phyloP scores from a whole-genome alignment of 2,888 invertebrate genomes.

The Steinernema carpocapsae region DNA sequence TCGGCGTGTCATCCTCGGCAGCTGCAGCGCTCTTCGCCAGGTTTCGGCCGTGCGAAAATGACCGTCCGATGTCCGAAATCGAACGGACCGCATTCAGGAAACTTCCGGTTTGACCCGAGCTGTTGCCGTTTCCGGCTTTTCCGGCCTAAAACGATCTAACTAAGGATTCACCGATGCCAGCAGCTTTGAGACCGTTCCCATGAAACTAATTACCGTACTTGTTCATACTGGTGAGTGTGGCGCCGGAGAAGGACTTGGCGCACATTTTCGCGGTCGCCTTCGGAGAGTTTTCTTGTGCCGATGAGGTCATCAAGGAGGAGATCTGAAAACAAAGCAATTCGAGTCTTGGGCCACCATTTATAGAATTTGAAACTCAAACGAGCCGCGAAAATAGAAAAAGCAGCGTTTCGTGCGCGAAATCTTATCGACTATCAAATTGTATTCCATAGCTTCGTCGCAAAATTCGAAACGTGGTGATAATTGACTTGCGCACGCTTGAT shows the following conservation, averaged over 20 bases:
- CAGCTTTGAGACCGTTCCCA: not conserved
- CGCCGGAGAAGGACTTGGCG: constrained; percentile 84
- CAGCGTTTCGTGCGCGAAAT: too few species aligned
- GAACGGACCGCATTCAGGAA: constrained; percentile 88
- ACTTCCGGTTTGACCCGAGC: constrained; percentile 75
- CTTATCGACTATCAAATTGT: too few species aligned
- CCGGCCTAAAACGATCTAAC: constrained; percentile 37
- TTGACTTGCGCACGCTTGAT: too few species aligned
- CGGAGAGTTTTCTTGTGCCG: constrained; percentile 78
- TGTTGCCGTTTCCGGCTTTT: constrained; percentile 53
- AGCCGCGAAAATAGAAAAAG: too few species aligned
- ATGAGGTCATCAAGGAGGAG: constrained; percentile 63
- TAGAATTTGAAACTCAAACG: too few species aligned
- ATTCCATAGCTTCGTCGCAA: too few species aligned
- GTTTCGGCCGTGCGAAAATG: constrained; percentile 91
- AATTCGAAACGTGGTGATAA: too few species aligned
- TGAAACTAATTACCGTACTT: constrained; percentile 53
- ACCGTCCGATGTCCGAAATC: constrained; percentile 86
- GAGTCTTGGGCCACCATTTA: too few species aligned
- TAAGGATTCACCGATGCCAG: too few species aligned
- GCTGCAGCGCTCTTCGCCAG: constrained; percentile 47
- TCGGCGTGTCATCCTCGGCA: constrained; percentile 32
- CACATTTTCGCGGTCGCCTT: constrained; percentile 79
- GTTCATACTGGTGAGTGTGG: constrained; percentile 91
- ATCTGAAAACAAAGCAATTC: constrained; percentile 52